phyloP scores from a whole-genome alignment of 2,113 vertebrate genomes.

The Pholis gunnellus region DNA sequence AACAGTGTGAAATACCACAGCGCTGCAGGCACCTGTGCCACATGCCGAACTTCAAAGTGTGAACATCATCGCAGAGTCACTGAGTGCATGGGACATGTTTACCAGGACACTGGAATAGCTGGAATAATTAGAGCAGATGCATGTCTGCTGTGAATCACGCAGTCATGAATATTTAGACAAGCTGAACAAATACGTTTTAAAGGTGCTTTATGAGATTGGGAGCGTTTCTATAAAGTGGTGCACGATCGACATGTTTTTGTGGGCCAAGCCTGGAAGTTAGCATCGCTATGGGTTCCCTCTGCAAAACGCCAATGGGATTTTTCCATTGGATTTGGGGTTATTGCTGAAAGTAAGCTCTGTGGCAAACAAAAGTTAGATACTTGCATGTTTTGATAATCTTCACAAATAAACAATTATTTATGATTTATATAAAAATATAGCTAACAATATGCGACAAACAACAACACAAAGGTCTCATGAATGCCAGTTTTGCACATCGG shows the following conservation, averaged over 20 bases:
- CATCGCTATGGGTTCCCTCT: not conserved
- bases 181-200: not conserved
- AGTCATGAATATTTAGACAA: not conserved
- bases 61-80: slow-evolving; percentile 18
- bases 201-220: not conserved
- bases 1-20: not conserved
- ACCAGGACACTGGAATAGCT: not conserved
- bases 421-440: too few relatives aligned
- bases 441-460: too few relatives aligned
- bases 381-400: not conserved
- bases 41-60: not conserved
- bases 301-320: not conserved
- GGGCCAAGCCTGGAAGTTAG: not conserved
- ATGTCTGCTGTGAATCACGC: not conserved
- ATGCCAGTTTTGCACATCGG: too few relatives aligned
- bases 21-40: not conserved
- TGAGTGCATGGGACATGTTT: slow-evolving; percentile 1
- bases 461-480: too few relatives aligned
- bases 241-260: too few relatives aligned
- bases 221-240: not conserved
- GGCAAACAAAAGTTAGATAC: not conserved
- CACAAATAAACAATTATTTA: too few relatives aligned
- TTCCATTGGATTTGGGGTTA: not conserved
- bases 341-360: not conserved
- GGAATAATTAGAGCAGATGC: slow-evolving; percentile 1